These are phyloP conservation scores for Rhabdornis inornatus DNA, from an alignment of 2,113 vertebrate species.

Conservation along the genomic window DNA sequence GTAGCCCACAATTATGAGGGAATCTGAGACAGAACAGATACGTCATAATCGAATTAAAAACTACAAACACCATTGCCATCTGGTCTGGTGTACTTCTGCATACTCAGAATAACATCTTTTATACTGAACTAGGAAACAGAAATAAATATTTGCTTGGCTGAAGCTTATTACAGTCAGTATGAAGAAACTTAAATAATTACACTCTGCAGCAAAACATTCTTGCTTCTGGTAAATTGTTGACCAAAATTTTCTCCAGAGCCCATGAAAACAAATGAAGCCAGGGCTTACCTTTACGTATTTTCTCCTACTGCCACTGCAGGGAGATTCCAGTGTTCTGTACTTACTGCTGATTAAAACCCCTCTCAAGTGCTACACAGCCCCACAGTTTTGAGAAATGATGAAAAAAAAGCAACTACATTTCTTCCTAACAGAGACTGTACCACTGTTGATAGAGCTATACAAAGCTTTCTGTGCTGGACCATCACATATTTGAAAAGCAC, in stretches of 20 bases:
- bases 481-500: background rate
- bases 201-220: slow-evolving; percentile 14
- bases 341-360: background rate
- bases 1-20: background rate
- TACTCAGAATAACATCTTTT: background rate
- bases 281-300: background rate
- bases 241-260: background rate
- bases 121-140: slow-evolving; percentile 33
- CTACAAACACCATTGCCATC: background rate
- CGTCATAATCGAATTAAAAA: slow-evolving; percentile 36
- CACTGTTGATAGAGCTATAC: background rate
- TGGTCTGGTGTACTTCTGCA: background rate
- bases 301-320: background rate
- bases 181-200: background rate
- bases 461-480: background rate
- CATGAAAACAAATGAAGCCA: background rate
- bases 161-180: background rate
- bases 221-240: slow-evolving; percentile 29
- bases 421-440: background rate
- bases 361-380: background rate
- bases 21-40: slow-evolving; percentile 41
- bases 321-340: background rate
- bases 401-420: background rate
- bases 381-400: background rate
- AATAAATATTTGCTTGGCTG: slow-evolving; percentile 7